A percentile compares a stretch with the other conserved stretches of the same genome.
phyloP scores from a whole-genome alignment of 2,113 vertebrate genomes.

The Corydoras maculifer region DNA sequence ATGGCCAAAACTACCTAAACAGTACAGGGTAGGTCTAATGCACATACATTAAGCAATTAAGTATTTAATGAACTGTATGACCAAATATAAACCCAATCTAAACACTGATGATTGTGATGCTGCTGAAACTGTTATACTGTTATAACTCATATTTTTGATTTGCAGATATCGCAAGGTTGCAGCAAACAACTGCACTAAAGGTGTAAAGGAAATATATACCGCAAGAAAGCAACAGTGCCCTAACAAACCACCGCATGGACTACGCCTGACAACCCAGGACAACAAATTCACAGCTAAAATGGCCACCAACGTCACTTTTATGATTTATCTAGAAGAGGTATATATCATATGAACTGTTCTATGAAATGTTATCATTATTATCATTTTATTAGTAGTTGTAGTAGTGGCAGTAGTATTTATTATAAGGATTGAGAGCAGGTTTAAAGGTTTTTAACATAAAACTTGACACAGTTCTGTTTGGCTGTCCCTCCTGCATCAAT shows the following conservation, averaged over 20 bases:
- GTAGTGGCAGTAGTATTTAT: no score
- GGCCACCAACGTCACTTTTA: slow-evolving; percentile 85
- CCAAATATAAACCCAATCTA: no score
- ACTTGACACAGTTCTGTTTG: no score
- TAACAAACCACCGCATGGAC: slow-evolving; percentile 76
- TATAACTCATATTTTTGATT: background rate
- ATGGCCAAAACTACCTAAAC: slow-evolving; percentile 89
- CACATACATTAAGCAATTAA: no score
- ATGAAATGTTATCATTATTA: no score
- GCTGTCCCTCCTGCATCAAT: no score
- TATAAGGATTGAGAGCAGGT: no score
- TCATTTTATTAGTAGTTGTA: no score
- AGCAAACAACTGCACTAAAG: slow-evolving; percentile 94
- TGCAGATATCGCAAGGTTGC: slow-evolving; percentile 91
- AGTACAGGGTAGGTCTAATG: slow-evolving; percentile 82
- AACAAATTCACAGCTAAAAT: slow-evolving; percentile 77
- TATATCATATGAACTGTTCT: background rate
- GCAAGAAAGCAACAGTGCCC: slow-evolving; percentile 85
- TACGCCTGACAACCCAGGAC: slow-evolving; percentile 74
- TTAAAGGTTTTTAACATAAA: no score
- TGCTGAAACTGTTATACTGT: no score
- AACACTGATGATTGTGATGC: no score
- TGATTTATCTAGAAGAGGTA: slow-evolving; percentile 88
- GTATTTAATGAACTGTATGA: no score
- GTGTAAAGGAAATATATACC: slow-evolving; percentile 85